Base-by-base conservation (phyloP, 2,888 invertebrate species). In the Catocala sponsa region DNA sequence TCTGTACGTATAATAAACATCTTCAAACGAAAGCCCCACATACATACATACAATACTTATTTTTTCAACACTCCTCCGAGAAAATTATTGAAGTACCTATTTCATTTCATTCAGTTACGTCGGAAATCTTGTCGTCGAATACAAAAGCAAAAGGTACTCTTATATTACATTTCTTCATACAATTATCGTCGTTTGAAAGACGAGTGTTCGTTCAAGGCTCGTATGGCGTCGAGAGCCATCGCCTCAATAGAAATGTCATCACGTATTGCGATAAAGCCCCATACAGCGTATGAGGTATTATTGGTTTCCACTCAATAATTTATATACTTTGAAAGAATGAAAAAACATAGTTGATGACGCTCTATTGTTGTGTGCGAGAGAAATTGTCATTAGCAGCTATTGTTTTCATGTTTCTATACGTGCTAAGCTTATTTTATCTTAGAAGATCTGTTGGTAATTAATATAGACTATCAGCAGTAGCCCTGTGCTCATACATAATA, bases 181-280 rank as follows among this genome's bases (percentile, higher is more conserved):
- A 84, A 83, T 81, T 82, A 82, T 81, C 78, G 75, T 62, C 80
- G 74, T 74, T 80, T 78, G 70, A 67, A 76, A 76, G 73, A 70
- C 67, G 58, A 55, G 69, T 65, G 69, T 63, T 54, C 55, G 65
- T 67, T 74, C 71, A 72, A 78, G 72, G 53, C 75, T 79, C 78
- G 76, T 77, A 83, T 75, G 75, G 76, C 65, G 68, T 63, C 68
- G 74, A 82, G 85, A 78, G 74, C 81, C 79, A 74, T 79, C 76
- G 71, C 58, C 57, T 81, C 84, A 84, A 85, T 80, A 77, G 78
- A 80, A 76, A 84, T 84, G 82, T 80, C 82, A 76, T 80, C 85
- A 79, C 81, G 82, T 77, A 65, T 71, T 51, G 70, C 59, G 76
- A 76, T 78, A 80, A 73, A 70, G 74, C 75, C 78, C 65, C 71